Conservation (phyloP, 2,888 invertebrate species). For the Helleia helle region DNA sequence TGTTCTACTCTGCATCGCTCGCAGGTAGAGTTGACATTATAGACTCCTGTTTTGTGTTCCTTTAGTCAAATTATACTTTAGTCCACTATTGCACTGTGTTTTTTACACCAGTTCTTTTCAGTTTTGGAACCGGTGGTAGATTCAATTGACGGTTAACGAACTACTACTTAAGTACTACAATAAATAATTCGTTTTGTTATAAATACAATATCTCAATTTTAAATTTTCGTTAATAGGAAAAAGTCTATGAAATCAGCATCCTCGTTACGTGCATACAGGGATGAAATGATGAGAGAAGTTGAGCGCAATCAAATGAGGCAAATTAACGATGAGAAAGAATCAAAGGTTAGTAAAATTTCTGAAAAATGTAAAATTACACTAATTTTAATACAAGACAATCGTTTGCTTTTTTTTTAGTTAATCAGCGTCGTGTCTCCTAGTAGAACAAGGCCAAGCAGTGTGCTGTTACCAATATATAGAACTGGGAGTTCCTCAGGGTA, state of each 20-base stretch:
- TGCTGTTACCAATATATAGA: constrained; percentile 53
- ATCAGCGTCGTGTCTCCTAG: constrained; percentile 66
- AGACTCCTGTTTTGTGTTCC: too few relatives aligned
- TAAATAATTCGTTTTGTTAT: too few relatives aligned
- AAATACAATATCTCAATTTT: too few relatives aligned
- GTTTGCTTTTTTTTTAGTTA: constrained; percentile 34
- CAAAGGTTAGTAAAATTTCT: constrained; percentile 44
- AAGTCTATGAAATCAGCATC: constrained; percentile 55
- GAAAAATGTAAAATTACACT: background rate
- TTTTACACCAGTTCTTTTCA: too few relatives aligned
- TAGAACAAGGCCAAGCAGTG: constrained; percentile 60
- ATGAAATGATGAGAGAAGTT: constrained; percentile 51
- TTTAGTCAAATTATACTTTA: too few relatives aligned
- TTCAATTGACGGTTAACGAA: too few relatives aligned
- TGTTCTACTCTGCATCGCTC: constrained; percentile 59
- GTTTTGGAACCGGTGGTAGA: too few relatives aligned
- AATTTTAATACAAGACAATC: background rate
- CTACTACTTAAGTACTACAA: too few relatives aligned
- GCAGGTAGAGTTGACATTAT: constrained; percentile 48
- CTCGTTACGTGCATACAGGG: constrained; percentile 52
- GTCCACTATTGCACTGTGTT: too few relatives aligned
- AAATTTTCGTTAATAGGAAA: constrained; percentile 33
- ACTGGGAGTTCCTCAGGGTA: constrained; percentile 62
- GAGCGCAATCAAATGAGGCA: constrained; percentile 63
- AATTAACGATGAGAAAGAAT: constrained; percentile 59